phyloP scores from a whole-genome alignment of 2,888 invertebrate genomes.

The Lycocerus yunnanus region DNA sequence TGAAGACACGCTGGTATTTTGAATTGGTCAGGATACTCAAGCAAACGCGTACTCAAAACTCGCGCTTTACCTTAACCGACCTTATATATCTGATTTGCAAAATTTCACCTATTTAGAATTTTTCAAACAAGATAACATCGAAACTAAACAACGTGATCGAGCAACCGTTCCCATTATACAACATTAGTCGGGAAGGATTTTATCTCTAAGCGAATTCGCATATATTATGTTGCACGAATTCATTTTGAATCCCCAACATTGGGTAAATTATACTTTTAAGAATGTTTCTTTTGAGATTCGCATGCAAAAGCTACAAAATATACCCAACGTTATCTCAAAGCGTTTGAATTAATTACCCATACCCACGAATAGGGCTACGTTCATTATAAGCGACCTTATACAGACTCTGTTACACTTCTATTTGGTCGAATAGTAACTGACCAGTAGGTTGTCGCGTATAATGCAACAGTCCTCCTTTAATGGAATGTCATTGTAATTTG shows the following conservation, averaged over 20 bases:
- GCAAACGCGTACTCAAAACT: not conserved
- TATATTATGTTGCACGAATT: not conserved
- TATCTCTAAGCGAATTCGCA: not conserved
- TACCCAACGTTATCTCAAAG: too few relatives aligned
- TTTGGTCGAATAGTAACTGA: too few relatives aligned
- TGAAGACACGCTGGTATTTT: not conserved
- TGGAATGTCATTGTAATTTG: too few relatives aligned
- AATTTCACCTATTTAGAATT: not conserved
- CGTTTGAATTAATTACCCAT: too few relatives aligned
- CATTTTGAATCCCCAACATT: not conserved
- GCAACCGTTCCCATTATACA: not conserved
- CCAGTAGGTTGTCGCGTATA: too few relatives aligned
- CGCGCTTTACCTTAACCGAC: not conserved
- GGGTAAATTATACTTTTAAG: not conserved
- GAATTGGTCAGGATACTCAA: not conserved
- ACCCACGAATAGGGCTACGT: too few relatives aligned
- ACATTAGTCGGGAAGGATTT: not conserved
- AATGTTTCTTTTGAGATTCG: too few relatives aligned
- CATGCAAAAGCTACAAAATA: too few relatives aligned
- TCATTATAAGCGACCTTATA: too few relatives aligned
- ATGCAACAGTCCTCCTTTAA: too few relatives aligned
- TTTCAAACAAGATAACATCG: not conserved
- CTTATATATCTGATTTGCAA: not conserved
- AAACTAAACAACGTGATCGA: not conserved
- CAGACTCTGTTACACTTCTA: too few relatives aligned